Base-by-base conservation (phyloP, 2,888 invertebrate genomes). In the Seira musarum region DNA sequence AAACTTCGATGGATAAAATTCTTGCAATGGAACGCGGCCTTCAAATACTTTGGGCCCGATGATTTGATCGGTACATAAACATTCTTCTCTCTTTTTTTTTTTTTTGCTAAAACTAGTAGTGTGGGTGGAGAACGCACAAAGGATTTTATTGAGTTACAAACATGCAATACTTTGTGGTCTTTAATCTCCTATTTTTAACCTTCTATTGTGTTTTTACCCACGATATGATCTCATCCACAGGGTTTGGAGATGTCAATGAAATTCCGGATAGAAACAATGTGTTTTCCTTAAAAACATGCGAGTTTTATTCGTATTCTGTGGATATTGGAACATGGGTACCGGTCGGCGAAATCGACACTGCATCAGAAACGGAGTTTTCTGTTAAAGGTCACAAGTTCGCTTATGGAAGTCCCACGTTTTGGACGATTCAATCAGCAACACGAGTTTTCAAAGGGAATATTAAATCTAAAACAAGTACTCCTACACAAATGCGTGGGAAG, bases 311-410 rank as follows among this genome's bases (percentile, higher is more conserved):
- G 15, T 69, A 61, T 13, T 24, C 71, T 13, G 65, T 74, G 15
- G 74, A 80, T 25, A 68, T 80, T 53, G 73, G 80, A 2, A 73
- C 68, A 15, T 80, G 80, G 80, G 73, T 69, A 69, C 80, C 80
- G 2, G 49, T 64, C n/a, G 53, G 46, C 15, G 17, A 57, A 0
- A 49, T 72, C 30, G 17, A 76, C 17, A 53, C 22, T 17, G 57
- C 67, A 0, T 71, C 76, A 35, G 19, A 2, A 8, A 64, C 75
- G 1, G 80, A 76, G 17, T 71, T 19, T 40, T 72, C 80, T 3
- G 68, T 76, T 1, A 19, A 49, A 30, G 35, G 40, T 1, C 75
- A 80, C 35, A 60, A 35, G 0, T 79, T 30, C 64, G 75, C 79
- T n/a, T 57, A 66, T 0, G 80, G 75, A 1, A 76, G 80, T 17